These are phyloP conservation scores for Pangasianodon hypophthalmus DNA, from an alignment of 2,113 vertebrate genomes.

Conservation along the genomic window DNA sequence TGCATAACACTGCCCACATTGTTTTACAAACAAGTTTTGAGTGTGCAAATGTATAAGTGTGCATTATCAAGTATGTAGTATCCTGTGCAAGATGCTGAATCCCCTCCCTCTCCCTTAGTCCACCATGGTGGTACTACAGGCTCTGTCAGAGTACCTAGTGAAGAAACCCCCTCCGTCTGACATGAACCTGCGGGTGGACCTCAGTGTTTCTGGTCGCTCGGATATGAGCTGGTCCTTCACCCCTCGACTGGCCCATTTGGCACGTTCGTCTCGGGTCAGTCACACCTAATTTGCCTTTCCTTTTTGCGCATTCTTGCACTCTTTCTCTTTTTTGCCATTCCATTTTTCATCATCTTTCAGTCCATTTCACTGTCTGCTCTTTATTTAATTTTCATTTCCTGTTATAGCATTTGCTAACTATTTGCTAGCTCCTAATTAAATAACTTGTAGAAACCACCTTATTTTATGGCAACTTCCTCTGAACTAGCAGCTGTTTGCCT, in stretches of 20 bases:
- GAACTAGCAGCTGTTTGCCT: too few relatives aligned
- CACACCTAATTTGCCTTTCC: not conserved
- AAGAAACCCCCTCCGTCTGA: constrained; percentile 48
- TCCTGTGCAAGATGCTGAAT: not conserved
- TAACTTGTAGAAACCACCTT: not conserved
- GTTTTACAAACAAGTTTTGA: not conserved
- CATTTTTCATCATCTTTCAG: not conserved
- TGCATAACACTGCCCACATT: not conserved
- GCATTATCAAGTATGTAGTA: not conserved
- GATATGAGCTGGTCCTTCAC: constrained; percentile 66
- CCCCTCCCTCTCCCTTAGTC: constrained; percentile 60
- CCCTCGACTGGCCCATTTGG: constrained; percentile 56
- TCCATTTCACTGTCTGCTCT: not conserved
- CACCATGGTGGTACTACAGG: constrained; percentile 77
- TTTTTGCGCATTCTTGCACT: not conserved
- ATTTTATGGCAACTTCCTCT: not conserved
- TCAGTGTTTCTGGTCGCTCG: constrained; percentile 63
- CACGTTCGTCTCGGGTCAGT: constrained; percentile 67
- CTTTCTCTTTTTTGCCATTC: not conserved
- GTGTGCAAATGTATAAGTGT: not conserved
- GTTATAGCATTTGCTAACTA: not conserved
- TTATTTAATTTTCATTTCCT: not conserved
- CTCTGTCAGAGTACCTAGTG: constrained; percentile 71
- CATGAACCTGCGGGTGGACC: constrained; percentile 64
- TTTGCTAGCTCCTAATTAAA: not conserved